These are phyloP conservation scores for Xanthorhoe designata DNA, from an alignment of 2,888 invertebrate genomes.

Conservation along the genomic window DNA sequence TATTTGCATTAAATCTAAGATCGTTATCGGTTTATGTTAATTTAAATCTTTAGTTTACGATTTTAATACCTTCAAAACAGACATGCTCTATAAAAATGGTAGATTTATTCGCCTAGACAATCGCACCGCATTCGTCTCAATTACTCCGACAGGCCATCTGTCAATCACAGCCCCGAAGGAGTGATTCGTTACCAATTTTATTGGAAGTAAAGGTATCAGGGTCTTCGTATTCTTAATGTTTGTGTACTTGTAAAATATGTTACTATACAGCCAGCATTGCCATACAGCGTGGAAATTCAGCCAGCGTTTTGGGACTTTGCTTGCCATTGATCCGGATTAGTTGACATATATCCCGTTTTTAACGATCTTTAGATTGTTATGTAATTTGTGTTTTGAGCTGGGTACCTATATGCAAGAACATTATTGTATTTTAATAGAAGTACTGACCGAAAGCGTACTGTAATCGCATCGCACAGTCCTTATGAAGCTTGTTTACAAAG, in stretches of 20 bases:
- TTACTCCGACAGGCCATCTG: conserved; percentile 81
- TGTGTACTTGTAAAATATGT: not conserved
- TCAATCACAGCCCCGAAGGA: conserved; percentile 78
- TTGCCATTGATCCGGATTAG: not conserved
- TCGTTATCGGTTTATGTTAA: not conserved
- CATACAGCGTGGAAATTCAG: not conserved
- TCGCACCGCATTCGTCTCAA: conserved; percentile 79
- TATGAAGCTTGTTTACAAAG: conserved; percentile 62
- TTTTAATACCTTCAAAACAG: not conserved
- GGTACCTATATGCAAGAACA: no score
- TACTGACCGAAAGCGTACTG: not conserved
- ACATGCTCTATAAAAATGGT: conserved; percentile 1
- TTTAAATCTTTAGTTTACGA: not conserved
- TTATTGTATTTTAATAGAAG: no score
- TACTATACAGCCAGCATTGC: not conserved
- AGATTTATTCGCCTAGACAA: conserved; percentile 54
- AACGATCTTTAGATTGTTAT: not conserved
- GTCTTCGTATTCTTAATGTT: conserved; percentile 36
- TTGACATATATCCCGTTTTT: not conserved
- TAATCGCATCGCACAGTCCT: conserved; percentile 5
- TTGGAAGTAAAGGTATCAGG: conserved; percentile 52
- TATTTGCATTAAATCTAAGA: no score
- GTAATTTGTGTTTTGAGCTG: no score
- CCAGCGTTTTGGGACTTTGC: not conserved
- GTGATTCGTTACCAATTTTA: conserved; percentile 76